Percentiles rank a stretch among this genome's conserved stretches.
phyloP scores from a whole-genome alignment of 2,113 vertebrate species.

The Jacana jacana region DNA sequence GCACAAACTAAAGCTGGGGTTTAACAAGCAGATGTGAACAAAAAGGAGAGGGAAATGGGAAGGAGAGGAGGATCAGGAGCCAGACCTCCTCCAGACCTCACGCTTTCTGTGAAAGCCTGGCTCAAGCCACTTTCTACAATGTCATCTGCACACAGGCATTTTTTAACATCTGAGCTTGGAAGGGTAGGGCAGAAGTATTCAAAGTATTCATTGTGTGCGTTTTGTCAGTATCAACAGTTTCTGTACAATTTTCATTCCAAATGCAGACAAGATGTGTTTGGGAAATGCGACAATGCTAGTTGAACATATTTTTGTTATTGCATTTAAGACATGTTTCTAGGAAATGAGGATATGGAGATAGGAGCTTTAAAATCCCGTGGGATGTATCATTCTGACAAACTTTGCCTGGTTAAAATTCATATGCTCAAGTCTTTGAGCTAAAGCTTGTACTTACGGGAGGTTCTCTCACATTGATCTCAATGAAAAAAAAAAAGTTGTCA shows the following conservation, averaged over 20 bases:
- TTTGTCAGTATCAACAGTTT: neutral
- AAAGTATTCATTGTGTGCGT: neutral
- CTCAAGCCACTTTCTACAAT: neutral
- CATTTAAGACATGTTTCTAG: neutral
- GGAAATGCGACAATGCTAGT: neutral
- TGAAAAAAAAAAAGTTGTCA: neutral
- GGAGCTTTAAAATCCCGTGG: neutral
- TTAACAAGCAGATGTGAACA: neutral
- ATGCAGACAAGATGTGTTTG: neutral
- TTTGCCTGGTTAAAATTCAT: neutral
- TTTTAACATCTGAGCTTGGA: neutral
- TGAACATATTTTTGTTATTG: neutral
- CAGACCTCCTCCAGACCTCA: neutral
- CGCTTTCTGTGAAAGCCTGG: neutral
- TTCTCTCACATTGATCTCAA: neutral
- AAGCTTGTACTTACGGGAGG: neutral
- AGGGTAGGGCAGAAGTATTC: neutral
- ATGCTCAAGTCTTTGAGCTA: neutral
- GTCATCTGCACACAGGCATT: neutral
- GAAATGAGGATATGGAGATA: neutral
- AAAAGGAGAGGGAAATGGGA: neutral
- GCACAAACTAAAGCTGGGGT: neutral
- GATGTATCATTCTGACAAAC: neutral
- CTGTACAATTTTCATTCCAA: neutral
- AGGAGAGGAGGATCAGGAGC: neutral